These are phyloP conservation scores for Lanius collurio DNA, from an alignment of 2,113 vertebrate species.

Conservation along the genomic window DNA sequence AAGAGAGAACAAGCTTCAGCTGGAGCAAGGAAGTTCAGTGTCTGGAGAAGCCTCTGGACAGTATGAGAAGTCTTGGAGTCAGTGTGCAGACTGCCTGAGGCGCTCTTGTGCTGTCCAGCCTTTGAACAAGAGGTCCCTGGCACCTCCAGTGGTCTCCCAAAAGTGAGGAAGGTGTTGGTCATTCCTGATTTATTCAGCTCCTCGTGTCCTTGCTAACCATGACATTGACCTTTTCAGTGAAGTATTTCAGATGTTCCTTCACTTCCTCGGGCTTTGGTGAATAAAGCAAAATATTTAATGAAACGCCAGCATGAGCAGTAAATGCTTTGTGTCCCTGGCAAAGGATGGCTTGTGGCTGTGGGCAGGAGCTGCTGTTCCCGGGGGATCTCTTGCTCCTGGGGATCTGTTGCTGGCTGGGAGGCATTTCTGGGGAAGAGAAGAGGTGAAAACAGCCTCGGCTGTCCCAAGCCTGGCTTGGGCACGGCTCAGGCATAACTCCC, in stretches of 20 bases:
- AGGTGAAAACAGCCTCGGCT: not conserved
- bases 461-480: not conserved
- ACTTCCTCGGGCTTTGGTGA: not conserved
- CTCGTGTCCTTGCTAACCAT: not conserved
- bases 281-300: not conserved
- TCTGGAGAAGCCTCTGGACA: not conserved
- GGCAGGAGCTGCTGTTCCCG: not conserved
- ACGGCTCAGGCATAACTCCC: fast-evolving
- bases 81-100: not conserved
- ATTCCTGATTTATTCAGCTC: not conserved
- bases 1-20: not conserved
- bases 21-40: not conserved
- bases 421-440: not conserved
- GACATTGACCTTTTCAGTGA: not conserved
- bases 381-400: not conserved
- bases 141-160: not conserved
- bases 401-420: not conserved
- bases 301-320: not conserved
- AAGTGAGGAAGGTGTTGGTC: not conserved
- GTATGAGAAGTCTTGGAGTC: not conserved
- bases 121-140: not conserved
- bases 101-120: fast-evolving
- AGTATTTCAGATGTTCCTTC: not conserved
- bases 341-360: not conserved
- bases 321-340: not conserved